A percentile compares a stretch with the other conserved stretches of the same genome.
Evolutionary conservation across 2,797 vertebrate species (phyloP).

Genomic region (Thaleichthys pacificus): DNA sequence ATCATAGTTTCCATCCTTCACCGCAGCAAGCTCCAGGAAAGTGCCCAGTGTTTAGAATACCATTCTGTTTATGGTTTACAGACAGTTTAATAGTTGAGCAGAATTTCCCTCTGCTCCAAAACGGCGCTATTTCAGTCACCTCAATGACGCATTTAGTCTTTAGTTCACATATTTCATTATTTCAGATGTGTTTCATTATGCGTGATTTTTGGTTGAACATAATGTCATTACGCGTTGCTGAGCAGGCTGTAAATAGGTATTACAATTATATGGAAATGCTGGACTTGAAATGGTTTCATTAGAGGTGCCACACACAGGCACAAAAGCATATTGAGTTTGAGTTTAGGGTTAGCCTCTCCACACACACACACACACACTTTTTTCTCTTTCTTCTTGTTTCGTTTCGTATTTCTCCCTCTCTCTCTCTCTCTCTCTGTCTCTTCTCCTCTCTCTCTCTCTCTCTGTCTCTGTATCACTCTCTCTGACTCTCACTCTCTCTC

Average conservation of each 20-base stretch:
- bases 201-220: constrained; percentile 36
- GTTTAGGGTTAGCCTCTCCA: background rate
- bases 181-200: constrained; percentile 58
- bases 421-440: too few relatives aligned
- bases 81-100: constrained; percentile 48
- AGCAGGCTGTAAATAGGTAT: constrained; percentile 35
- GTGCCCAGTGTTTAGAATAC: constrained; percentile 47
- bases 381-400: too few relatives aligned
- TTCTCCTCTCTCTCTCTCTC: too few relatives aligned
- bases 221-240: constrained; percentile 18
- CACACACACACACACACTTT: background rate
- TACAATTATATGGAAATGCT: constrained; percentile 35
- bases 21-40: constrained; percentile 45
- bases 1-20: constrained; percentile 61
- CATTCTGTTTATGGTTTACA: constrained; percentile 57
- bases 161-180: constrained; percentile 46
- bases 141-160: constrained; percentile 38
- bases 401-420: too few relatives aligned
- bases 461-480: too few relatives aligned
- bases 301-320: background rate
- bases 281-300: constrained; percentile 36
- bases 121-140: constrained; percentile 46
- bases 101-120: constrained; percentile 33
- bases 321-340: too few relatives aligned
- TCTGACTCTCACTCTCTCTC: too few relatives aligned